Base-by-base conservation (phyloP, 2,113 vertebrate species). In the Origma solitaria region DNA sequence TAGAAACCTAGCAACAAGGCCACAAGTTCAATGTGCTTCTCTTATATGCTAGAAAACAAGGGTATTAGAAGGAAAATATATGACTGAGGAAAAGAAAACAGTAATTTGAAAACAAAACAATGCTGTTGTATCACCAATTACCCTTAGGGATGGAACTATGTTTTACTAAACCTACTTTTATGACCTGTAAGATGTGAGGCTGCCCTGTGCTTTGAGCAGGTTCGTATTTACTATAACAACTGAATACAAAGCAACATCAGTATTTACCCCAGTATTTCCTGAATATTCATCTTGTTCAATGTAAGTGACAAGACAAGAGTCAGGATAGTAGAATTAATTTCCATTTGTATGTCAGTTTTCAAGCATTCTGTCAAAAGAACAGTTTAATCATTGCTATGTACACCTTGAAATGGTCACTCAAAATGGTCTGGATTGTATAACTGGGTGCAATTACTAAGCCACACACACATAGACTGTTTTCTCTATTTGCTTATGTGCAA, bases 1-100 rank as follows among this genome's bases (percentile, higher is more conserved):
- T 47, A 80, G 89, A 97, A 97, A 95, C 97, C 93, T 96, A 97
- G 97, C 94, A 98, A 97, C 94, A 90, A 86, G 82, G 86, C 88
- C 72, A 76, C 66, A 40, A 85, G 83, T 94, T 93, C 64, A 88
- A 35, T 30, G 30, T 23, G 76, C 76, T 96, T 94, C 82, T 95
- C 85, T 92, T 38, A 84, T 21, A 78, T 62, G 56, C 78, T 92
- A 69, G 80, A 94, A 96, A 96, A 94, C 53, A 88, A 66, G 28
- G 47, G 31, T 66, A 50, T 65, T 64, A 70, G 75, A 88, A 40
- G 25, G 56, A 76, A 96, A 94, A 94, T 71, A 94, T 75, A 57
- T 4, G 22, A 54, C 38, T 12, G 23, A 92, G 47, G 68, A 85
- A 65, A 90, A 88, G 30, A 65, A 85, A 92, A 78, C 31, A 82